These are phyloP conservation scores for Andrena hattorfiana DNA, from an alignment of 2,888 invertebrate species.

Conservation along the genomic window DNA sequence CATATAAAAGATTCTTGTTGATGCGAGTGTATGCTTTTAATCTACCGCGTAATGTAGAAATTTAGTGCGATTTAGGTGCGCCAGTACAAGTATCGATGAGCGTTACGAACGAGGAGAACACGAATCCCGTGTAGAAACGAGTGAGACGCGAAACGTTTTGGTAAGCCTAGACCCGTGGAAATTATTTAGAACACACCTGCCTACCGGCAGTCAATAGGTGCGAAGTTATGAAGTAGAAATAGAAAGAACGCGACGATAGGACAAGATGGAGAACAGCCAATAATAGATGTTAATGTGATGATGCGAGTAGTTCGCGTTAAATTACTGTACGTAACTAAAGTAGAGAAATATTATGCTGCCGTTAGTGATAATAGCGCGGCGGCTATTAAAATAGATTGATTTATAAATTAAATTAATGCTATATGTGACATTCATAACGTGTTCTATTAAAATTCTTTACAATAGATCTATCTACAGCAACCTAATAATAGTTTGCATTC, in stretches of 20 bases:
- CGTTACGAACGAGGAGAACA: slow-evolving; percentile 8
- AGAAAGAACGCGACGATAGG: slow-evolving; percentile 38
- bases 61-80: slow-evolving; percentile 14
- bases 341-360: slow-evolving; percentile 73
- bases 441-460: slow-evolving; percentile 66
- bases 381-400: slow-evolving; percentile 66
- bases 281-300: slow-evolving; percentile 64
- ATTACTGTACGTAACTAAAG: slow-evolving; percentile 55
- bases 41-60: slow-evolving; percentile 16
- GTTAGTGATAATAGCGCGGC: slow-evolving; percentile 64
- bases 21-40: neutral
- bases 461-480: slow-evolving; percentile 76
- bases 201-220: slow-evolving; percentile 52
- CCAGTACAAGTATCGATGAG: neutral
- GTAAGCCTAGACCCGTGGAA: slow-evolving; percentile 1
- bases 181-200: slow-evolving; percentile 26
- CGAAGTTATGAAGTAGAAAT: slow-evolving; percentile 39
- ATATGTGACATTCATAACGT: slow-evolving; percentile 69
- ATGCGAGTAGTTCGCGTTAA: slow-evolving; percentile 60
- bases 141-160: slow-evolving; percentile 14
- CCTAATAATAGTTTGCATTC: slow-evolving; percentile 66
- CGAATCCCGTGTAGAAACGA: slow-evolving; percentile 14
- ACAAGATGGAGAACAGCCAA: slow-evolving; percentile 51
- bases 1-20: neutral
- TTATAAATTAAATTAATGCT: slow-evolving; percentile 74